Conservation (phyloP, 1,140 invertebrate species). For the Schlechtendalia chinensis region DNA sequence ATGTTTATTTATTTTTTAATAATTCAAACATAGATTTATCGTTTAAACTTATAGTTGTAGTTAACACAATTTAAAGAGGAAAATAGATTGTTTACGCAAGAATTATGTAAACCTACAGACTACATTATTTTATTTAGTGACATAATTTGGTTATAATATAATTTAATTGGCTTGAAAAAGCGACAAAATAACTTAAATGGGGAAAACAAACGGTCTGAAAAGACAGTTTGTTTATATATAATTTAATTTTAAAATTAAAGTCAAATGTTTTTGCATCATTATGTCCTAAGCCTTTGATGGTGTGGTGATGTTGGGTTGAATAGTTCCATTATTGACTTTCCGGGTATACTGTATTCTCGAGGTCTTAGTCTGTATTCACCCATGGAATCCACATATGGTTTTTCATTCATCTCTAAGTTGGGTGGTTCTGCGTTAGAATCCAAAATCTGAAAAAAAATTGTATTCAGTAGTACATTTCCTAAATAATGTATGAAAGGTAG, state of each 20-base stretch:
- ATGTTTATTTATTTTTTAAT: conserved; percentile 35
- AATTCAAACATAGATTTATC: not conserved
- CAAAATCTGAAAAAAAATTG: conserved; percentile 38
- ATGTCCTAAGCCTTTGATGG: conserved; percentile 37
- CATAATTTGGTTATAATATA: not conserved
- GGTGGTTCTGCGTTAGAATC: not conserved
- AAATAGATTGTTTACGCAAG: conserved; percentile 10
- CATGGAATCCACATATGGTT: conserved; percentile 1
- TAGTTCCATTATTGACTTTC: conserved; percentile 42
- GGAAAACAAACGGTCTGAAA: conserved; percentile 25
- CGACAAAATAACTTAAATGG: conserved; percentile 1
- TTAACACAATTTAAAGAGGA: conserved; percentile 14
- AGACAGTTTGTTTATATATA: conserved; percentile 10
- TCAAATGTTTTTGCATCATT: not conserved
- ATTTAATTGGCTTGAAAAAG: conserved; percentile 10
- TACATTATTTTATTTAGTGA: conserved; percentile 28
- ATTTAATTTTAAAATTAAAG: conserved; percentile 19
- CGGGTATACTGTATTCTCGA: conserved; percentile 31
- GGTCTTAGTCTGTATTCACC: conserved; percentile 28
- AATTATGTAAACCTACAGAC: conserved; percentile 16
- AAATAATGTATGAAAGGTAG: no score
- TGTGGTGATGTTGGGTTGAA: conserved; percentile 28
- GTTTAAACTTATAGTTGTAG: conserved; percentile 10
- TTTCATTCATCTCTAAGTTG: conserved; percentile 32
- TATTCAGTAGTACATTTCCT: no score